Percentiles rank a stretch among this genome's conserved stretches.
Conservation (phyloP, 2,888 invertebrate species). For the Drosophila nr. perissopoda region DNA sequence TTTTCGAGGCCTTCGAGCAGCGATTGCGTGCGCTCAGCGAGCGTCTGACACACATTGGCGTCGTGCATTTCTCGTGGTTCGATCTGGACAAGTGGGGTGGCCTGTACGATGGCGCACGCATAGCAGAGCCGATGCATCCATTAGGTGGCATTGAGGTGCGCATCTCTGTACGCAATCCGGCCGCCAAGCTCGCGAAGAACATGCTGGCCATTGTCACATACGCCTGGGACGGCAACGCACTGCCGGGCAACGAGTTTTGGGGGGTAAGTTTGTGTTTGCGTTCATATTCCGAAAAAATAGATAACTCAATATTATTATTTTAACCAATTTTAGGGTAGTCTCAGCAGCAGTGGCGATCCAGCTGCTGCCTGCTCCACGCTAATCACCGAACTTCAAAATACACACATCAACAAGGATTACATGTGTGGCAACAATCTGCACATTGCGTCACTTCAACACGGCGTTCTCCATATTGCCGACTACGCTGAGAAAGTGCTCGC, state of each 20-base stretch:
- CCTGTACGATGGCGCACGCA: constrained; percentile 84
- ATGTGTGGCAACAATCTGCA: constrained; percentile 86
- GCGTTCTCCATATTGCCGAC: constrained; percentile 81
- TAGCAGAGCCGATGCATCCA: constrained; percentile 72
- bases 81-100: constrained; percentile 83
- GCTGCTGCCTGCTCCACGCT: constrained; percentile 87
- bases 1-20: constrained; percentile 87
- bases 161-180: constrained; percentile 86
- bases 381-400: constrained; percentile 87
- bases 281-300: neutral
- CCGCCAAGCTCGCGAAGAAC: constrained; percentile 83
- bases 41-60: constrained; percentile 45
- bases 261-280: constrained; percentile 75
- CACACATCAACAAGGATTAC: constrained; percentile 85
- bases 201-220: constrained; percentile 88
- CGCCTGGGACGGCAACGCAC: constrained; percentile 90
- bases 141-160: constrained; percentile 86
- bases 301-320: neutral
- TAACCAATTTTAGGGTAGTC: constrained; percentile 32
- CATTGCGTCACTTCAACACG: constrained; percentile 84
- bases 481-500: constrained; percentile 51
- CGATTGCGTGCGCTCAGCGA: constrained; percentile 85
- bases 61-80: constrained; percentile 69
- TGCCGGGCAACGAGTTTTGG: constrained; percentile 92
- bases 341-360: constrained; percentile 85